Base-by-base conservation (phyloP, 2,113 vertebrate genomes). In the Leptobrachium ailaonicum region DNA sequence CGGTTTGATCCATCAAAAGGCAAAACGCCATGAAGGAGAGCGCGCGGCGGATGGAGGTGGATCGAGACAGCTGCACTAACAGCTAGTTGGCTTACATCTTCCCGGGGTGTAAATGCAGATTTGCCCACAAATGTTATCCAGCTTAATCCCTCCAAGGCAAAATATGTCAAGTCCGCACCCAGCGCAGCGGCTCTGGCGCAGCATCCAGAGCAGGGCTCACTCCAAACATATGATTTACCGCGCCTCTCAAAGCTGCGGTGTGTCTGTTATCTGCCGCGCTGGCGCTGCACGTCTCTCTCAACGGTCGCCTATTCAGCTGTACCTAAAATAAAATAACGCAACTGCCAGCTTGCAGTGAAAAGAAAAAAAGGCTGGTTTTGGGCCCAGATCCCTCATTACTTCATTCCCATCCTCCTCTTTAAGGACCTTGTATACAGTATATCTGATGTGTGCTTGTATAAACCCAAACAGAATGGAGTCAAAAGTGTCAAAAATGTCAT, bases 21-120 rank as follows among this genome's bases (percentile, higher is more conserved):
- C 56, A 58, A 32, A 58, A 58, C 56, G 10, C 10, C 56, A 60
- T 68, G 12, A 69, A 44, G 13, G 14, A 42, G 42, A 44, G 6
- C 20, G n/a, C 12, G 2, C 20, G 32, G 42, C 1, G 41, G 2
- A 70, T 60, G 56, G 63, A 41, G 74, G 73, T 73, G 74, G 45
- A 76, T 32, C 50, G 13, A 50, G 45, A 20, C 45, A 42, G 74
- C 74, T 67, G 74, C 45, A 67, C 54, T 54, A 76, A 54, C 45
- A 76, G 63, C 6, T 40, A 47, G 2, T 45, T 5, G 45, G 74
- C 63, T 76, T 76, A 70, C 41, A 40, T 50, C 67, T 78, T 69
- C 66, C 66, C 20, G 32, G 8, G 54, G 50, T 44, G 68, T 44
- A 69, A 69, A 32, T 14, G 66, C 13, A 69, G 53, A 42, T 50